These are phyloP conservation scores for Dysdera silvatica DNA, from an alignment of 1,140 invertebrate genomes.

Conservation along the genomic window DNA sequence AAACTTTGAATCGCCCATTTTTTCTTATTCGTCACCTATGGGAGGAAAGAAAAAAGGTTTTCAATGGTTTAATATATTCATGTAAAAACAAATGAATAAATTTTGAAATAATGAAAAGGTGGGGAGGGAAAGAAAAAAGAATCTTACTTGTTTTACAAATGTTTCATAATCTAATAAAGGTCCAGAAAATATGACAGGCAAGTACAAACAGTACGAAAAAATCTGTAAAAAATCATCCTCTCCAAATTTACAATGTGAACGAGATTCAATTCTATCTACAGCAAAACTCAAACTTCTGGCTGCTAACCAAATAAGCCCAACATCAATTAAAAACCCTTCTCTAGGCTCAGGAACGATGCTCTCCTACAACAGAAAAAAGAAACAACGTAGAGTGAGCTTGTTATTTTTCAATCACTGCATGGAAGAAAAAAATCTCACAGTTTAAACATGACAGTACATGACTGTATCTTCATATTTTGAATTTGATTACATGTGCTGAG, in stretches of 20 bases:
- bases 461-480: too few species aligned
- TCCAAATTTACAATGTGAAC: not conserved
- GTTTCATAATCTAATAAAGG: conserved; percentile 27
- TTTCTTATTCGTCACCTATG: too few species aligned
- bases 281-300: conserved; percentile 31
- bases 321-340: conserved; percentile 35
- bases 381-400: too few species aligned
- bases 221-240: conserved; percentile 1
- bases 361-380: too few species aligned
- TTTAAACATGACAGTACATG: too few species aligned
- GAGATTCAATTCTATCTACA: conserved; percentile 25
- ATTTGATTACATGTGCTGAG: too few species aligned
- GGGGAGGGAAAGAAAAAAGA: not conserved
- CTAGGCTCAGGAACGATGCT: too few species aligned
- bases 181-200: conserved; percentile 32
- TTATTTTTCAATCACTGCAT: too few species aligned
- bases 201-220: conserved; percentile 31
- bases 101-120: not conserved
- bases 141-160: conserved; percentile 23
- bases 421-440: too few species aligned
- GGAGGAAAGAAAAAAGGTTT: too few species aligned
- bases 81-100: not conserved
- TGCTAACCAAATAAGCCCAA: conserved; percentile 32
- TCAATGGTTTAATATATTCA: too few species aligned
- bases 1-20: too few species aligned